Evolutionary conservation across 2,797 vertebrate species (phyloP).

Genomic region (Pyrrhura leucotis): DNA sequence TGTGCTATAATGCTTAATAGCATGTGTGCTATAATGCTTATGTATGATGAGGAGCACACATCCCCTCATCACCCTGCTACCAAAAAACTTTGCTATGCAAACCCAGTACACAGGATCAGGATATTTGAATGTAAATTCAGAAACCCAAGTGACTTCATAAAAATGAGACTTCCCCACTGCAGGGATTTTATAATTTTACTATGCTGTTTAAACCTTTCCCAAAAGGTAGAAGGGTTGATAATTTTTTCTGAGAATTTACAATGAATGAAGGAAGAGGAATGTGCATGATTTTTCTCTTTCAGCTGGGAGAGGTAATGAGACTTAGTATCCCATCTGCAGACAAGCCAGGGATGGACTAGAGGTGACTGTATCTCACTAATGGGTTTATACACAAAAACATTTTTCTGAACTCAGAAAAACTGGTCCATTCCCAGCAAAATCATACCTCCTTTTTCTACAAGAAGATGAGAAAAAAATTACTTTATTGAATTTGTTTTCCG

Average conservation of each 20-base stretch:
- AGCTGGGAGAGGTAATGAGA: not conserved
- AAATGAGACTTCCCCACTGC: not conserved
- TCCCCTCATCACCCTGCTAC: not conserved
- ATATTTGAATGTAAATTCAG: not conserved
- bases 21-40: not conserved
- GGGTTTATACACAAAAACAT: not conserved
- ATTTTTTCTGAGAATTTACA: not conserved
- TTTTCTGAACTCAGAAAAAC: not conserved
- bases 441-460: not conserved
- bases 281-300: not conserved
- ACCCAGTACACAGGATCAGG: not conserved
- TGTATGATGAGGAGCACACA: not conserved
- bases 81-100: not conserved
- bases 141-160: not conserved
- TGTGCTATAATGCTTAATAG: not conserved
- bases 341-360: not conserved
- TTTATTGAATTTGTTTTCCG: not conserved
- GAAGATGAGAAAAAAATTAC: not conserved
- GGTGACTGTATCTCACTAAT: not conserved
- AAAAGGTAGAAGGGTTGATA: not conserved
- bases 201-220: not conserved
- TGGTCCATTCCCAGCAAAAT: fast-evolving
- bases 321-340: not conserved
- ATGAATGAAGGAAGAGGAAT: not conserved
- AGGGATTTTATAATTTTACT: not conserved